These are phyloP conservation scores for Cephus spinipes DNA, from an alignment of 2,888 invertebrate species.

Conservation along the genomic window DNA sequence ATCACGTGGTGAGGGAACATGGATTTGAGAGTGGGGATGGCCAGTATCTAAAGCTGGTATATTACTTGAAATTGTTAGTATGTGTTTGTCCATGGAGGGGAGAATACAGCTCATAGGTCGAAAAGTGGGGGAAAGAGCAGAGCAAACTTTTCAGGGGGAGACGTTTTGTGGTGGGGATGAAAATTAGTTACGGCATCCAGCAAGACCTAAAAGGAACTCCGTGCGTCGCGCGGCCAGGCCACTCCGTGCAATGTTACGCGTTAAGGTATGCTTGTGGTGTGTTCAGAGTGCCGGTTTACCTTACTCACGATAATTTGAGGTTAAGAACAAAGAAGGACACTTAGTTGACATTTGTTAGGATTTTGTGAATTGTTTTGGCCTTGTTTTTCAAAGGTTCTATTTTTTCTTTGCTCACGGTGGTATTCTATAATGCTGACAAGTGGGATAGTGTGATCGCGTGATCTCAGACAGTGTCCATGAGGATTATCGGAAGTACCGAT, in stretches of 20 bases:
- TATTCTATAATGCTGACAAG: neutral
- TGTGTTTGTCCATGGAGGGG: constrained; percentile 17
- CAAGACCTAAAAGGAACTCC: constrained; percentile 63
- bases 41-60: neutral
- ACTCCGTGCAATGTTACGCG: constrained; percentile 64
- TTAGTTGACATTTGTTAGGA: neutral
- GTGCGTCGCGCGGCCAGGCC: constrained; percentile 57
- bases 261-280: constrained; percentile 51
- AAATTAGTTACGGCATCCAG: constrained; percentile 65
- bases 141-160: constrained; percentile 15
- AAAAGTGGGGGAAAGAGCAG: constrained; percentile 19
- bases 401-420: neutral
- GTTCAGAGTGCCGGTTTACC: constrained; percentile 1
- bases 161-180: constrained; percentile 51
- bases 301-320: constrained; percentile 15
- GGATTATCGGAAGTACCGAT: neutral
- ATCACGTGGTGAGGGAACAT: neutral
- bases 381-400: constrained; percentile 23
- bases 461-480: neutral
- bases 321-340: constrained; percentile 20
- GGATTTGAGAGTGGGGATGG: neutral
- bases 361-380: constrained; percentile 5
- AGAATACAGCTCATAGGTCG: neutral
- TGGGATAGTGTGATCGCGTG: neutral
- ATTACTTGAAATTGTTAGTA: neutral